Evolutionary conservation across 2,888 invertebrate species (phyloP).

Genomic region (Isoperla grammatica): DNA sequence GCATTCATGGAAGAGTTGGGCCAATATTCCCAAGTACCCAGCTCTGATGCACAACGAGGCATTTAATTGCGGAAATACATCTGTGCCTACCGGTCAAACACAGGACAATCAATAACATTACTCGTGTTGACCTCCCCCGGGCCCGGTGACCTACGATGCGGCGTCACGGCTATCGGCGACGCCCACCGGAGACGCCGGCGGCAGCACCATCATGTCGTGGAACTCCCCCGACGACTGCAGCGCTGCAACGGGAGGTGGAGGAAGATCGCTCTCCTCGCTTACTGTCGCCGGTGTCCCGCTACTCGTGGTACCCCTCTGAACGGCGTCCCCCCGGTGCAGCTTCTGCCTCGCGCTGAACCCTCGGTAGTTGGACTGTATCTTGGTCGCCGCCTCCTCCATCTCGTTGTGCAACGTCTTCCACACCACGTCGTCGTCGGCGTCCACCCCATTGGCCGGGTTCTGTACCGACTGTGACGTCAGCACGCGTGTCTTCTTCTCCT

Average conservation of each 20-base stretch:
- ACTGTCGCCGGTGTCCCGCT: conserved; percentile 16
- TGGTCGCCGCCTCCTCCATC: conserved; percentile 32
- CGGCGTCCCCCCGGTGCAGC: conserved; percentile 38
- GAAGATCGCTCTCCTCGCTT: conserved; percentile 10
- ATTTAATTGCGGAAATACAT: too few relatives aligned
- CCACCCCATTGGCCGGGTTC: background rate
- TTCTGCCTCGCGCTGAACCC: conserved; percentile 36
- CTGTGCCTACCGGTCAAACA: too few relatives aligned
- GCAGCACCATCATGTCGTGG: conserved; percentile 42
- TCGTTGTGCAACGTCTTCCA: conserved; percentile 31
- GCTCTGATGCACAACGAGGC: too few relatives aligned
- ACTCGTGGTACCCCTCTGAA: conserved; percentile 34
- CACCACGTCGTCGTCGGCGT: conserved; percentile 27
- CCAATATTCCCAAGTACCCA: too few relatives aligned
- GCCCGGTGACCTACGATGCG: too few relatives aligned
- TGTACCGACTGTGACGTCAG: conserved; percentile 22
- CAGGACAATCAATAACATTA: too few relatives aligned
- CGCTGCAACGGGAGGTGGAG: background rate
- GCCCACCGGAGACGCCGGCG: conserved; percentile 28
- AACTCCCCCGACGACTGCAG: conserved; percentile 43
- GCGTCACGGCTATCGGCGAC: conserved; percentile 6
- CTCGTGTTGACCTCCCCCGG: too few relatives aligned
- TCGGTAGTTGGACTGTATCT: conserved; percentile 35
- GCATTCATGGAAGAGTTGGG: too few relatives aligned
- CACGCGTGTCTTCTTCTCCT: background rate